Evolutionary conservation across 2,797 vertebrate species (phyloP).

Genomic region (Karalla daura): DNA sequence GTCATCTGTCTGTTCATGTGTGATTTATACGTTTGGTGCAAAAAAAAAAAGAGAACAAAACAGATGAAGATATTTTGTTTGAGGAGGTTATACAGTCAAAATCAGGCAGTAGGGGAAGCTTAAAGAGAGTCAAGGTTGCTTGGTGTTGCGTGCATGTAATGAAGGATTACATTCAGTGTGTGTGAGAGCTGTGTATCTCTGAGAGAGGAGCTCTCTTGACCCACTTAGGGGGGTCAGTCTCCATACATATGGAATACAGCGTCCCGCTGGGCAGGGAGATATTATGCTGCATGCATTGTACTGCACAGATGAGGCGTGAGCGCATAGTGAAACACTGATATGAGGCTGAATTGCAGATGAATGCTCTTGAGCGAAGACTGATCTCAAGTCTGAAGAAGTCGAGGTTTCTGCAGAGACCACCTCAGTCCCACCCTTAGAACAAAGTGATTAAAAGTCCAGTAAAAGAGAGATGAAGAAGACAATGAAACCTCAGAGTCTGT

Average conservation of each 20-base stretch:
- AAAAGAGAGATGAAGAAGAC: neutral
- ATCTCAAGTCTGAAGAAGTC: constrained; percentile 18
- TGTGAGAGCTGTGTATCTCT: neutral
- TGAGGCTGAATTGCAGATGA: constrained; percentile 24
- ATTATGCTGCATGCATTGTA: neutral
- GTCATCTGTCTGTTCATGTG: neutral
- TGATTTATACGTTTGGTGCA: no score
- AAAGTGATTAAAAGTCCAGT: neutral
- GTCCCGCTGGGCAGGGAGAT: neutral
- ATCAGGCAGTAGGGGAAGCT: neutral
- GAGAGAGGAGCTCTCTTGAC: neutral
- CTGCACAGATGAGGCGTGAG: constrained; percentile 6
- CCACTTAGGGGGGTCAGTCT: neutral
- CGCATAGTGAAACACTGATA: neutral
- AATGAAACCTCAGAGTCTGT: constrained; percentile 8
- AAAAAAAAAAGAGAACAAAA: no score
- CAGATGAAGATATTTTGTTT: neutral
- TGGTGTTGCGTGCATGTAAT: neutral
- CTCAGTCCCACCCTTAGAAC: neutral
- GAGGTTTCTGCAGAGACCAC: neutral
- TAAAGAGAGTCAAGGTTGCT: neutral
- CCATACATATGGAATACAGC: constrained; percentile 6
- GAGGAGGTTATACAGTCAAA: neutral
- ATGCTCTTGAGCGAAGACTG: neutral
- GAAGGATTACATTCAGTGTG: neutral